These are phyloP conservation scores for Glareola pratincola DNA, from an alignment of 2,113 vertebrate genomes.

Conservation along the genomic window DNA sequence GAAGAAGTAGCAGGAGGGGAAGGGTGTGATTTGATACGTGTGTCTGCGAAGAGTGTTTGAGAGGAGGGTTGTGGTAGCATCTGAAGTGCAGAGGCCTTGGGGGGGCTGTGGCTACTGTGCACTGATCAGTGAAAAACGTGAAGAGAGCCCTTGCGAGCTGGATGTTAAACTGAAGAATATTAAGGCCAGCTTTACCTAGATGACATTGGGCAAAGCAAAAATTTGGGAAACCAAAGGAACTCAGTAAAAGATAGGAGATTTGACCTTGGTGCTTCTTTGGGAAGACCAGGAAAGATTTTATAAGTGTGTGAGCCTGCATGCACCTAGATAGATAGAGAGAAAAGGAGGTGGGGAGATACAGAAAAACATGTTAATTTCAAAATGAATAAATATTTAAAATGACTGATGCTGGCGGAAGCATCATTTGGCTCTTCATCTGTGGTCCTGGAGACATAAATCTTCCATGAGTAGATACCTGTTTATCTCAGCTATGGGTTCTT, in stretches of 20 bases:
- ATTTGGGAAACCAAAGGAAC: neutral
- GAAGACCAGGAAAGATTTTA: neutral
- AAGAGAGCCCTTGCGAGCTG: neutral
- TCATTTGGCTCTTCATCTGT: neutral
- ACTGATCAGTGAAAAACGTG: fast-evolving
- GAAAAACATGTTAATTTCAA: neutral
- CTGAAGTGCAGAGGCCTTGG: neutral
- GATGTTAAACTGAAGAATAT: neutral
- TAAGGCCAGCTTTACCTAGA: neutral
- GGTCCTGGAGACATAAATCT: neutral
- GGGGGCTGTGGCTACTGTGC: neutral
- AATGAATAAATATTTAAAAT: neutral
- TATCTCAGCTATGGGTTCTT: neutral
- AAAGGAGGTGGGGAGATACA: neutral
- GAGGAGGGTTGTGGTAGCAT: neutral
- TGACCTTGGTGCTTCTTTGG: neutral
- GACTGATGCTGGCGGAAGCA: fast-evolving
- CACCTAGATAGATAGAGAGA: neutral
- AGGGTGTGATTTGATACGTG: neutral
- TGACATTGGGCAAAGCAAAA: neutral
- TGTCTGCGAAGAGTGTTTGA: neutral
- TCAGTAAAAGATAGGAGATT: neutral
- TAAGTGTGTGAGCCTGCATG: neutral
- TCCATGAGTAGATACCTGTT: neutral
- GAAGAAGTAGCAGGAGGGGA: neutral